A percentile compares a stretch with the other conserved stretches of the same genome.
Conservation (phyloP, 1,140 invertebrate species). For the Achatina immaculata region DNA sequence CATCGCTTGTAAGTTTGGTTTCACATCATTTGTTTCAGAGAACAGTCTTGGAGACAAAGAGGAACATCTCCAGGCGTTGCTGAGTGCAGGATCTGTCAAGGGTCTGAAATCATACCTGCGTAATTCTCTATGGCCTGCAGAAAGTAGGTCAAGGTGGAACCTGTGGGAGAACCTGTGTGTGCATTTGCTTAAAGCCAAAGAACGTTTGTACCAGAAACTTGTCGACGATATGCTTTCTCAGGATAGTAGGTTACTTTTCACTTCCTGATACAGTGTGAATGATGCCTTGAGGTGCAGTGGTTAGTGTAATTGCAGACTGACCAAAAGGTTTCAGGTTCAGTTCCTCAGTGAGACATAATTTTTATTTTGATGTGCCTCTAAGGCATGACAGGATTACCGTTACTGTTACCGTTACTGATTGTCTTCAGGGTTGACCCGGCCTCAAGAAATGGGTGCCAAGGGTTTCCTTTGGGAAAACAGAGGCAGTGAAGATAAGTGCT, state of each 20-base stretch:
- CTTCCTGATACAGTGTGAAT: neutral
- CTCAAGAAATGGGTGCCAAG: too few relatives aligned
- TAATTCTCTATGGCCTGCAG: slow-evolving; percentile 28
- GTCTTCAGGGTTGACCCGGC: too few relatives aligned
- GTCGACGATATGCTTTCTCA: neutral
- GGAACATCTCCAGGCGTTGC: slow-evolving; percentile 18
- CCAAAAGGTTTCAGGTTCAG: neutral
- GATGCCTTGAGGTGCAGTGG: neutral
- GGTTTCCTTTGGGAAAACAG: too few relatives aligned
- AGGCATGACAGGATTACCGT: too few relatives aligned
- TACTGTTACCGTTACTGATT: neutral
- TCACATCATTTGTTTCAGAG: neutral
- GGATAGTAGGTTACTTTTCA: neutral
- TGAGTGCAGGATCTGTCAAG: neutral
- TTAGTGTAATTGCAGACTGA: neutral
- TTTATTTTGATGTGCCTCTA: neutral
- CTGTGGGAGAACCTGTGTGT: slow-evolving; percentile 27
- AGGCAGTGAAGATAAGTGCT: too few relatives aligned
- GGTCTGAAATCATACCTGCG: slow-evolving; percentile 25
- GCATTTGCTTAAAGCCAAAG: slow-evolving; percentile 1
- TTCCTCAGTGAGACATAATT: neutral
- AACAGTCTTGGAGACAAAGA: slow-evolving; percentile 24
- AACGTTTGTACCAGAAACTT: slow-evolving; percentile 17
- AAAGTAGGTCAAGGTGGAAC: neutral
- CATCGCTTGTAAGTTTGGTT: neutral